phyloP scores from a whole-genome alignment of 2,888 invertebrate genomes.

The Pseudococcus longispinus region DNA sequence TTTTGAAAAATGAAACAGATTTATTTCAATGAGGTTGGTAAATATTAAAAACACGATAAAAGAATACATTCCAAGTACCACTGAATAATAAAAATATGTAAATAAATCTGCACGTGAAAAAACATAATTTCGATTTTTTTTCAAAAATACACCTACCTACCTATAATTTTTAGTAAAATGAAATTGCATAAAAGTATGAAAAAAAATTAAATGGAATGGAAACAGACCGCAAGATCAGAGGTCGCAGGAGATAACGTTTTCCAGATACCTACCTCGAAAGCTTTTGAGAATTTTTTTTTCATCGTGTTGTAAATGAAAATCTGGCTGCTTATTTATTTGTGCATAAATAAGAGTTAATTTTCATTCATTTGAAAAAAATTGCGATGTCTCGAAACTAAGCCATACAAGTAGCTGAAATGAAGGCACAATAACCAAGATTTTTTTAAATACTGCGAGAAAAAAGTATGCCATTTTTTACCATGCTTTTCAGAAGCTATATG shows the following conservation, averaged over 20 bases:
- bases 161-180: too few relatives aligned
- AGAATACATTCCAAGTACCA: too few relatives aligned
- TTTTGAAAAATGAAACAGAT: background rate
- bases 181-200: background rate
- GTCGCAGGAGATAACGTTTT: background rate
- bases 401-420: background rate
- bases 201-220: slow-evolving; percentile 1
- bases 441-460: too few relatives aligned
- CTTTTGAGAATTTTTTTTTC: background rate
- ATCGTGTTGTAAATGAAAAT: too few relatives aligned
- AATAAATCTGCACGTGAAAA: too few relatives aligned
- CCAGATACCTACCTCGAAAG: background rate
- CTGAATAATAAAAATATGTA: too few relatives aligned
- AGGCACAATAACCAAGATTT: too few relatives aligned
- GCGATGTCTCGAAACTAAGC: background rate
- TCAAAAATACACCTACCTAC: too few relatives aligned
- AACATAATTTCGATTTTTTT: background rate
- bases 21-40: background rate
- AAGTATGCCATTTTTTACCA: too few relatives aligned
- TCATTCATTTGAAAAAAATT: background rate
- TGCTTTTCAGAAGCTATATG: too few relatives aligned
- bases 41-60: background rate
- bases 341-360: background rate
- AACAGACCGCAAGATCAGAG: background rate
- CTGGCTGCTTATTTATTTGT: background rate